Evolutionary conservation across 2,797 vertebrate species (phyloP).

Genomic region (Pempheris klunzingeri): DNA sequence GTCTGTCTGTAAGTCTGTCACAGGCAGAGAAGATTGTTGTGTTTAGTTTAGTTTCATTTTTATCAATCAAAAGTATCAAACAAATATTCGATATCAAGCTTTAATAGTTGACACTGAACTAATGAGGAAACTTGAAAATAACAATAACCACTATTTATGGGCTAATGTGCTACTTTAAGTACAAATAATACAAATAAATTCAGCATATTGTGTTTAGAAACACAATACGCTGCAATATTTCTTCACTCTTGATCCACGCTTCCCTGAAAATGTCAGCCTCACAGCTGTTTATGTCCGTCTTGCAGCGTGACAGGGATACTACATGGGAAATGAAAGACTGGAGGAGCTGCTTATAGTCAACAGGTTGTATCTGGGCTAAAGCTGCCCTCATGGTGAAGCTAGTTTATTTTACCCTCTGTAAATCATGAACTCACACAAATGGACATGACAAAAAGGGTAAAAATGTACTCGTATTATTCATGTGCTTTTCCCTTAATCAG

Average conservation of each 20-base stretch:
- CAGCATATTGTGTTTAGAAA: neutral
- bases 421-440: neutral
- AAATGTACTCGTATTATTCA: neutral
- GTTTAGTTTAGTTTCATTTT: slow-evolving; percentile 24
- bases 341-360: slow-evolving; percentile 16
- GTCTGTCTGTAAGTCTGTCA: slow-evolving; percentile 30
- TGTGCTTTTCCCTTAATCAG: neutral
- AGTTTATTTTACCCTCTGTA: neutral
- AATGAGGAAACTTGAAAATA: neutral
- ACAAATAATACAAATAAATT: too few species aligned
- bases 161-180: neutral
- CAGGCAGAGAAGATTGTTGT: neutral
- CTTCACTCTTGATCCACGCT: neutral
- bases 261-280: slow-evolving; percentile 9
- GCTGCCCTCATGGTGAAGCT: slow-evolving; percentile 1
- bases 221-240: slow-evolving; percentile 30
- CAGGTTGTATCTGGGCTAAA: slow-evolving; percentile 44
- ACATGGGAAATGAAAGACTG: slow-evolving; percentile 31
- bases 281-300: slow-evolving; percentile 67
- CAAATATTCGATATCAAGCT: neutral
- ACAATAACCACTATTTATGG: neutral
- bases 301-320: slow-evolving; percentile 39
- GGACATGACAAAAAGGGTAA: neutral
- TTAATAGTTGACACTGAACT: neutral
- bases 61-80: too few species aligned